These are phyloP conservation scores for Notamacropus eugenii DNA, from an alignment of 2,797 vertebrate species.

Conservation along the genomic window DNA sequence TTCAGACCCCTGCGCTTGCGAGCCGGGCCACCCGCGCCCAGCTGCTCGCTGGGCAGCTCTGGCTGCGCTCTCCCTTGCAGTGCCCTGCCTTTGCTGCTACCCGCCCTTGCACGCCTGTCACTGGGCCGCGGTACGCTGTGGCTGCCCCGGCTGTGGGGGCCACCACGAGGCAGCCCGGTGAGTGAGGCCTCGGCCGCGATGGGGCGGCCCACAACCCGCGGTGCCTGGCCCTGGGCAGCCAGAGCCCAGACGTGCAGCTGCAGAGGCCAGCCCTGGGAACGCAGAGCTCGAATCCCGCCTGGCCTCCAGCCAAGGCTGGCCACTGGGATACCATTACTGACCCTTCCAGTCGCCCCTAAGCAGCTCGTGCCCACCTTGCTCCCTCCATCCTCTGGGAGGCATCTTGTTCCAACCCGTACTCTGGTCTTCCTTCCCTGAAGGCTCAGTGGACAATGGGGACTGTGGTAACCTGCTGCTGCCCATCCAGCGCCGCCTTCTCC, in stretches of 20 bases:
- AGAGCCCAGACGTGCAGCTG: conserved; percentile 36
- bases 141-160: conserved; percentile 92
- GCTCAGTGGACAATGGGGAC: background rate
- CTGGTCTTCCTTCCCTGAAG: background rate
- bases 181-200: conserved; percentile 64
- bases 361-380: background rate
- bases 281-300: conserved; percentile 59
- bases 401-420: background rate
- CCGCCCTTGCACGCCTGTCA: conserved; percentile 93
- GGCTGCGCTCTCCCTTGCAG: conserved; percentile 91
- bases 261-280: conserved; percentile 31
- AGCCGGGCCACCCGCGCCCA: conserved; percentile 91
- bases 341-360: background rate
- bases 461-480: background rate
- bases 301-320: background rate
- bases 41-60: conserved; percentile 95
- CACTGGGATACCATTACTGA: background rate
- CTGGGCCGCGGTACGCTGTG: conserved; percentile 92
- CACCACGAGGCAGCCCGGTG: conserved; percentile 95
- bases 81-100: conserved; percentile 98
- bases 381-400: background rate
- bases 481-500: background rate
- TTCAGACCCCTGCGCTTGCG: conserved; percentile 96
- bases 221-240: conserved; percentile 51
- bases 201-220: conserved; percentile 51